Base-by-base conservation (phyloP, 1,140 invertebrate species). In the Mesaphorura yosii region DNA sequence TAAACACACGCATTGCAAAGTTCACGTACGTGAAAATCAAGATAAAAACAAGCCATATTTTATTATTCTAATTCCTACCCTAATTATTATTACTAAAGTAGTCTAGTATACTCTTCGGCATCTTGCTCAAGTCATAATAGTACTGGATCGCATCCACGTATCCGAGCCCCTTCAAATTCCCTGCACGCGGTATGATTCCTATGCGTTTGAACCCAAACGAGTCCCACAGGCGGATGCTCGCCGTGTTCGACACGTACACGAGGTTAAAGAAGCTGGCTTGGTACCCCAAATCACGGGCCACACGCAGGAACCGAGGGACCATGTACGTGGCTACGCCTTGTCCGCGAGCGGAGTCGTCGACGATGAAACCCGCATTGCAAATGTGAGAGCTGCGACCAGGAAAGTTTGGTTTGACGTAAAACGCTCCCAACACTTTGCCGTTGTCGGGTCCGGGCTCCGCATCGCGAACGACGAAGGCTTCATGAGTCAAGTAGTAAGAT, bases 361-460 rank as follows among this genome's bases (percentile, higher is more conserved):
- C 49, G 10, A 51, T 51, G 39, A 51, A 51, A 15, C 49, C 49
- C 19, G 20, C 49, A 42, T 51, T 51, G n/a, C 49, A 51, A 34
- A 51, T 51, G 39, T 51, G 49, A 3, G 27, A 26, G 25, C 49
- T 42, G 15, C 49, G 5, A 19, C 49, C 49, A 2, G 49, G 38
- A 19, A 27, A 51, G 26, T 51, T 51, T 4, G 49, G 49, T 27
- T 51, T 51, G 23, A 51, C 49, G 26, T 51, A 51, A 34, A 51
- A 51, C 12, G 49, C 38, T 6, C 49, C 49, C 5, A 51, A 20
- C 1, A 51, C 49, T 45, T 45, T 26, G 17, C 5, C 12, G 1
- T 5, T 45, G n/a, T n/a, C n/a, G 12, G 25, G 7, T 26, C 6
- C 23, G 5, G 7, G 25, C n/a, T 20, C 15, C 20, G 29, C 26